phyloP scores from a whole-genome alignment of 2,113 vertebrate genomes.

The Oncorhynchus masou region DNA sequence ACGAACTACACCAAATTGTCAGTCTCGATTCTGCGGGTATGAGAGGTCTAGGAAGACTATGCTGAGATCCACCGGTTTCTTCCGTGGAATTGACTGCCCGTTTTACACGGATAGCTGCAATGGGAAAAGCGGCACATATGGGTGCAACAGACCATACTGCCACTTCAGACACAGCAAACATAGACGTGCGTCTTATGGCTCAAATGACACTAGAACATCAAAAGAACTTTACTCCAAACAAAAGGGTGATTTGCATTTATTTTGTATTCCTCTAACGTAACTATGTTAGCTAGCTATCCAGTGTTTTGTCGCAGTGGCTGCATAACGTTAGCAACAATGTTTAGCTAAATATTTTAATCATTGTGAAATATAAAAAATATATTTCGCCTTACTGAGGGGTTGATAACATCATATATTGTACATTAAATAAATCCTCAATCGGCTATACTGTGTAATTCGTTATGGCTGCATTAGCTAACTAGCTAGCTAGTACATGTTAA shows the following conservation, averaged over 20 bases:
- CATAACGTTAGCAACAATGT: neutral
- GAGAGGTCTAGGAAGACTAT: conserved; percentile 70
- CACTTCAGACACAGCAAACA: conserved; percentile 87
- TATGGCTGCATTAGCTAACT: neutral
- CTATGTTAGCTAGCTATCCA: neutral
- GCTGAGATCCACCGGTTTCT: conserved; percentile 89
- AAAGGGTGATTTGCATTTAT: conserved; percentile 55
- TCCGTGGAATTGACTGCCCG: conserved; percentile 91
- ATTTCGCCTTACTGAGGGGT: neutral
- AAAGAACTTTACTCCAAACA: conserved; percentile 44
- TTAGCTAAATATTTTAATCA: neutral
- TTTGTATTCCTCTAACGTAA: neutral
- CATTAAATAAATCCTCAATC: too few species aligned
- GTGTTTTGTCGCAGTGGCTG: neutral
- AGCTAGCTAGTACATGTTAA: neutral
- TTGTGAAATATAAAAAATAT: neutral
- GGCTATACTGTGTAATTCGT: neutral
- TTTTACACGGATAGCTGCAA: conserved; percentile 71
- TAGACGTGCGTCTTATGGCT: conserved; percentile 66
- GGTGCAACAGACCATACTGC: conserved; percentile 86
- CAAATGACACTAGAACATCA: conserved; percentile 46
- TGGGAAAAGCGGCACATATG: conserved; percentile 64
- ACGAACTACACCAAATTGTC: conserved; percentile 1
- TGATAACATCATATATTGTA: neutral
- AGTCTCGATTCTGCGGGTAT: conserved; percentile 55